Conservation (phyloP, 2,888 invertebrate genomes). For the Strigamia transsilvanica region DNA sequence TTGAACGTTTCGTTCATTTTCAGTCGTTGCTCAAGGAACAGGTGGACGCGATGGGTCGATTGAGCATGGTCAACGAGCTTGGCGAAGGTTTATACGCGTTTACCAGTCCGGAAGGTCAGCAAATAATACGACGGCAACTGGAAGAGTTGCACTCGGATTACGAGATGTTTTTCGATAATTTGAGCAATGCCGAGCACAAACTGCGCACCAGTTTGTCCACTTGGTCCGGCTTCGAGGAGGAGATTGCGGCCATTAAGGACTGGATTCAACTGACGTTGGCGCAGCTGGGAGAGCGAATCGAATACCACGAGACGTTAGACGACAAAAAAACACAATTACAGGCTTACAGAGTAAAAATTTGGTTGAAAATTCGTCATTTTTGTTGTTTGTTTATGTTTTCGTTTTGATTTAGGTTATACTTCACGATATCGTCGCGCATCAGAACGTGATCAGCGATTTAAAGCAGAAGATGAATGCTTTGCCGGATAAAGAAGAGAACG, state of each 20-base stretch:
- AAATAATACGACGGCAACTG: constrained; percentile 81
- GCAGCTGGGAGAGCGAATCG: constrained; percentile 79
- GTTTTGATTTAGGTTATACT: constrained; percentile 68
- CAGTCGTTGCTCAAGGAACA: constrained; percentile 71
- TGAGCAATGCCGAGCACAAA: constrained; percentile 79
- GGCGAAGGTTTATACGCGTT: constrained; percentile 88
- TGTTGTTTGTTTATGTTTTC: not conserved
- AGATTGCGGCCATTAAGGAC: constrained; percentile 76
- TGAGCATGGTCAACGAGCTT: constrained; percentile 84
- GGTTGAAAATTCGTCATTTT: not conserved
- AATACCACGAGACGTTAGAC: constrained; percentile 84
- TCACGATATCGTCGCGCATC: constrained; percentile 84
- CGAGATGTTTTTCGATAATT: constrained; percentile 81
- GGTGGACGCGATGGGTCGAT: constrained; percentile 75
- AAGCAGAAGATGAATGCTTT: constrained; percentile 81
- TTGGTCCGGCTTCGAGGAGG: constrained; percentile 91
- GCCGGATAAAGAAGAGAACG: constrained; percentile 69
- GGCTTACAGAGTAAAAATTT: constrained; percentile 71
- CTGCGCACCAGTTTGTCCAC: constrained; percentile 79
- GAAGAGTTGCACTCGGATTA: constrained; percentile 84
- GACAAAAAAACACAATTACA: constrained; percentile 90
- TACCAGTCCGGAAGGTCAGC: constrained; percentile 86
- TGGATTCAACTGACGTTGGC: constrained; percentile 82
- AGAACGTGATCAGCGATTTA: constrained; percentile 83
- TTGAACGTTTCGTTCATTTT: too few species aligned